A percentile compares a stretch with the other conserved stretches of the same genome.
Evolutionary conservation across 2,888 invertebrate species (phyloP).

Genomic region (Itoplectis maculator): DNA sequence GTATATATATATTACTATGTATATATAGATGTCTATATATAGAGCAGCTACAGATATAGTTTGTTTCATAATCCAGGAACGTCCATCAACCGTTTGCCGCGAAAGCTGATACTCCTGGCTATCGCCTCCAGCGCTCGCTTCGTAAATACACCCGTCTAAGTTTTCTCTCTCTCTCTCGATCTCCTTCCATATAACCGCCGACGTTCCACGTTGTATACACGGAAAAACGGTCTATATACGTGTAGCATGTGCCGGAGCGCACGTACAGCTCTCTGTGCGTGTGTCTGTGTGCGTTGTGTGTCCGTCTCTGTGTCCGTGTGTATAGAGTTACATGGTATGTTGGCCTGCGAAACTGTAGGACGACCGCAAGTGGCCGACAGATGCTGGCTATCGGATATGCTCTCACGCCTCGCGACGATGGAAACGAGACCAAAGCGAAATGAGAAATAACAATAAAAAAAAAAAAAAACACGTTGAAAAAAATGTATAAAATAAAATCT

Average conservation of each 20-base stretch:
- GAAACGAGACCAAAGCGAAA: slow-evolving; percentile 45
- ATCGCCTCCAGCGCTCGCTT: slow-evolving; percentile 32
- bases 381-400: slow-evolving; percentile 67
- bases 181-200: slow-evolving; percentile 35
- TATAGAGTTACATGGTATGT: slow-evolving; percentile 34
- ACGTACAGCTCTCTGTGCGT: too few species aligned
- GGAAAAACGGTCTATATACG: background rate
- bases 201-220: slow-evolving; percentile 5
- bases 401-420: slow-evolving; percentile 57
- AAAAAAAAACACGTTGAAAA: background rate
- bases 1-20: background rate
- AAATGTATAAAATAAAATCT: too few species aligned
- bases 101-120: slow-evolving; percentile 50
- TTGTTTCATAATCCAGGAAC: slow-evolving; percentile 43
- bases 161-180: too few species aligned
- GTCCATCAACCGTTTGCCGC: slow-evolving; percentile 51
- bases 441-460: slow-evolving; percentile 41
- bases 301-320: background rate
- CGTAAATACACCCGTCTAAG: slow-evolving; percentile 52
- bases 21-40: too few species aligned
- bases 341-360: slow-evolving; percentile 58
- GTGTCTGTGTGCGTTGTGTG: background rate
- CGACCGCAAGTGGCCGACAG: slow-evolving; percentile 71
- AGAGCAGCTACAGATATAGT: background rate
- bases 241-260: background rate